Percentiles rank a stretch among this genome's conserved stretches.
Conservation (phyloP, 2,888 invertebrate species). For the Lepas anatifera region DNA sequence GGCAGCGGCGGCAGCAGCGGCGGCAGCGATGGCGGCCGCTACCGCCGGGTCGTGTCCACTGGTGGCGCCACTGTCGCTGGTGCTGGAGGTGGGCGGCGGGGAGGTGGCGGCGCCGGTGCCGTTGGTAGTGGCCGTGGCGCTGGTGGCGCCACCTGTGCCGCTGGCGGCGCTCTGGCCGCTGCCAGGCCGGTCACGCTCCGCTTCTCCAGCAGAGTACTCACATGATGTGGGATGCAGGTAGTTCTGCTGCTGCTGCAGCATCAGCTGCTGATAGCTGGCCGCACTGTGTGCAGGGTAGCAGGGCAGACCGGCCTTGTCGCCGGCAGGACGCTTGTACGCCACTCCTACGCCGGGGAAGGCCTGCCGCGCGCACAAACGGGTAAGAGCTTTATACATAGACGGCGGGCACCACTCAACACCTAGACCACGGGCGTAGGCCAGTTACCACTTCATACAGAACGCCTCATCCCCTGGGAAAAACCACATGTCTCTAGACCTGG, state of each 20-base stretch:
- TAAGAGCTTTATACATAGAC: no score
- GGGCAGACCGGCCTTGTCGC: conserved; percentile 88
- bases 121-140: conserved; percentile 72
- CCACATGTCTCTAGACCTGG: no score
- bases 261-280: conserved; percentile 78
- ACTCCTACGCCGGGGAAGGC: conserved; percentile 91
- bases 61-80: conserved; percentile 29
- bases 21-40: conserved; percentile 6
- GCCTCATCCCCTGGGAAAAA: no score
- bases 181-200: conserved; percentile 27
- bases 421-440: no score
- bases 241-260: conserved; percentile 50
- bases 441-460: no score
- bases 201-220: not conserved
- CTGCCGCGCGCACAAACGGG: conserved; percentile 45
- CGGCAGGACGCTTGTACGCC: conserved; percentile 85
- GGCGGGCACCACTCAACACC: no score
- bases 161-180: conserved; percentile 79
- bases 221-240: not conserved
- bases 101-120: conserved; percentile 41
- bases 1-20: not conserved
- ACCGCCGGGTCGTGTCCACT: conserved; percentile 2
- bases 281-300: conserved; percentile 68
- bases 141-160: no score
- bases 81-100: conserved; percentile 27